phyloP scores from a whole-genome alignment of 2,888 invertebrate genomes.

The Cepaea hortensis region DNA sequence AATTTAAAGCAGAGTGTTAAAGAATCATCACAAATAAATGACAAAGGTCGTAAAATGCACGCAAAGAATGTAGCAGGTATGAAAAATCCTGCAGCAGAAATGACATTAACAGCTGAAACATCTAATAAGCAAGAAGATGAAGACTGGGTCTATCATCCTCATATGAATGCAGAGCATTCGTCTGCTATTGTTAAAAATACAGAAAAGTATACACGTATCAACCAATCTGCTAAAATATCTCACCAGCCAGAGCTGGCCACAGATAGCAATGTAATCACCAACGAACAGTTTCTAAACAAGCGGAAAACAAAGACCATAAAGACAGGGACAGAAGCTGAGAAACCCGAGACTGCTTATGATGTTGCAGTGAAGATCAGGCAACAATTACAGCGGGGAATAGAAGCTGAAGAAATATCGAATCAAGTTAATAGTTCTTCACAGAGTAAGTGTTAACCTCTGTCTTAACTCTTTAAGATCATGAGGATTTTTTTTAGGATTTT shows the following conservation, averaged over 20 bases:
- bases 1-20: neutral
- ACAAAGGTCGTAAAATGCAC: neutral
- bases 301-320: neutral
- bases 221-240: neutral
- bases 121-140: neutral
- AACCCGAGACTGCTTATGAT: conserved; percentile 36
- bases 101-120: neutral
- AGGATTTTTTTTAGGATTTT: too few relatives aligned
- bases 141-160: neutral
- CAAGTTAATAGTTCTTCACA: neutral
- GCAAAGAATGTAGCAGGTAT: neutral
- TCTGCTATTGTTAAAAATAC: neutral
- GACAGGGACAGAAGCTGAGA: neutral
- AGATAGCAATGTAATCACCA: neutral
- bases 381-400: neutral
- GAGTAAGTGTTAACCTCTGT: neutral
- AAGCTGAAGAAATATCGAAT: neutral
- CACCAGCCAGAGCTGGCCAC: neutral
- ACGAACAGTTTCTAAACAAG: neutral
- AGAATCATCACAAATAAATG: neutral
- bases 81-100: neutral
- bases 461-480: neutral
- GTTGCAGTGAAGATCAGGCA: conserved; percentile 39
- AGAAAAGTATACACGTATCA: neutral
- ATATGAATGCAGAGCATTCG: neutral